phyloP scores from a whole-genome alignment of 1,140 invertebrate species.

The Philaenus spumarius region DNA sequence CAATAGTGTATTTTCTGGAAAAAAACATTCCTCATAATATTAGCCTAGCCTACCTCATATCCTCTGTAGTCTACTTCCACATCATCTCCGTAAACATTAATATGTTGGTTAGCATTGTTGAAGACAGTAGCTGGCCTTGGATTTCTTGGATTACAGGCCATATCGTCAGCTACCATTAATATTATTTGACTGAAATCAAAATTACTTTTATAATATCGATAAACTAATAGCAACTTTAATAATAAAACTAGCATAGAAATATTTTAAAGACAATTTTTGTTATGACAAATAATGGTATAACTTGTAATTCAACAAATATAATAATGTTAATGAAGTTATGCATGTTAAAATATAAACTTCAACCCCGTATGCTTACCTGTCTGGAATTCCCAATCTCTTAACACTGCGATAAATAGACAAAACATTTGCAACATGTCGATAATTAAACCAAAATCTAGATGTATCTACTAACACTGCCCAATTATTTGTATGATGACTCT shows the following conservation, averaged over 20 bases:
- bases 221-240: no score
- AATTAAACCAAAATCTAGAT: slow-evolving; percentile 99
- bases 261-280: slow-evolving; percentile 2
- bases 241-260: background rate
- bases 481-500: slow-evolving; percentile 82
- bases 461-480: slow-evolving; percentile 99
- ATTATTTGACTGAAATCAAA: slow-evolving; percentile 73
- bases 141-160: slow-evolving; percentile 98
- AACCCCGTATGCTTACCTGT: slow-evolving; percentile 55
- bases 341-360: no score
- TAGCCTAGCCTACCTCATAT: slow-evolving; percentile 81
- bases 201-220: background rate
- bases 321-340: no score
- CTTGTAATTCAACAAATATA: no score
- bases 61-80: slow-evolving; percentile 99
- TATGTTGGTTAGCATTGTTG: slow-evolving; percentile 96
- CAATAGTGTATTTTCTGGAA: no score
- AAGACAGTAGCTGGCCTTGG: slow-evolving; percentile 96
- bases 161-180: slow-evolving; percentile 98
- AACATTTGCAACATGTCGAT: slow-evolving; percentile 98
- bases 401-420: slow-evolving; percentile 97
- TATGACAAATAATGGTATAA: no score
- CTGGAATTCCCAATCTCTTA: slow-evolving; percentile 94
- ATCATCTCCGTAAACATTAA: slow-evolving; percentile 99
- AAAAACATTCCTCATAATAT: no score